A percentile compares a stretch with the other conserved stretches of the same genome.
Evolutionary conservation across 2,888 invertebrate genomes (phyloP).

Genomic region (Pocota personata): DNA sequence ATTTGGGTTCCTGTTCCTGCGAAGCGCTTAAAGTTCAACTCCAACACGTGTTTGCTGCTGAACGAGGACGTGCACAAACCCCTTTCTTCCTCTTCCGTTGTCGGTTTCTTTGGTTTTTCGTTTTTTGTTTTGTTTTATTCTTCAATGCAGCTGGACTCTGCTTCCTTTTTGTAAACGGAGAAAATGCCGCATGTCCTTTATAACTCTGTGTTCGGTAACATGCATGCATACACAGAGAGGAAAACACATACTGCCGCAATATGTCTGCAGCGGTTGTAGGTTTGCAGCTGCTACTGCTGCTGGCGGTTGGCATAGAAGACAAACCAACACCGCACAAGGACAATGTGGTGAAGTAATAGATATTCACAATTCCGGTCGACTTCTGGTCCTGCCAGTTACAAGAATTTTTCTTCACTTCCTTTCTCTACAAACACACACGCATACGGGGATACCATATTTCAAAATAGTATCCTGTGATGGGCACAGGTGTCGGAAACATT

Average conservation of each 20-base stretch:
- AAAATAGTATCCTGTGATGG: conserved; percentile 49
- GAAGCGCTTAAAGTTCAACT: conserved; percentile 56
- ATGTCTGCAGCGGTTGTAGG: conserved; percentile 59
- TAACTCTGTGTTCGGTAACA: conserved; percentile 45
- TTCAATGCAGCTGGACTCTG: conserved; percentile 50
- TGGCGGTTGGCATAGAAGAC: conserved; percentile 59
- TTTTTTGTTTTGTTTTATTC: conserved; percentile 16
- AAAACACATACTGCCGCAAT: conserved; percentile 26
- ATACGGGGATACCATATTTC: conserved; percentile 11
- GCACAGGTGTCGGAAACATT: conserved; percentile 68
- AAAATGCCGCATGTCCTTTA: conserved; percentile 61
- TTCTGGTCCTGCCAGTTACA: conserved; percentile 63
- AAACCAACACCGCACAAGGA: conserved; percentile 72
- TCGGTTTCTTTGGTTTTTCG: conserved; percentile 24
- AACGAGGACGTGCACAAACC: conserved; percentile 27
- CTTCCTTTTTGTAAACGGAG: conserved; percentile 44
- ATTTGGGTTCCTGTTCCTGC: neutral
- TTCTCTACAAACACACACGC: conserved; percentile 1
- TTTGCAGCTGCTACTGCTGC: conserved; percentile 59
- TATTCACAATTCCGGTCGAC: conserved; percentile 65
- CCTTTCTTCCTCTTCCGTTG: conserved; percentile 35
- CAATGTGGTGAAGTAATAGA: conserved; percentile 69
- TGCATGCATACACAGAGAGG: neutral
- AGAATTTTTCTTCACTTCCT: conserved; percentile 26
- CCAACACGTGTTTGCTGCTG: conserved; percentile 43